A percentile compares a stretch with the other conserved stretches of the same genome.
Conservation (phyloP, 2,888 invertebrate genomes). For the Phrixothrix hirtus region DNA sequence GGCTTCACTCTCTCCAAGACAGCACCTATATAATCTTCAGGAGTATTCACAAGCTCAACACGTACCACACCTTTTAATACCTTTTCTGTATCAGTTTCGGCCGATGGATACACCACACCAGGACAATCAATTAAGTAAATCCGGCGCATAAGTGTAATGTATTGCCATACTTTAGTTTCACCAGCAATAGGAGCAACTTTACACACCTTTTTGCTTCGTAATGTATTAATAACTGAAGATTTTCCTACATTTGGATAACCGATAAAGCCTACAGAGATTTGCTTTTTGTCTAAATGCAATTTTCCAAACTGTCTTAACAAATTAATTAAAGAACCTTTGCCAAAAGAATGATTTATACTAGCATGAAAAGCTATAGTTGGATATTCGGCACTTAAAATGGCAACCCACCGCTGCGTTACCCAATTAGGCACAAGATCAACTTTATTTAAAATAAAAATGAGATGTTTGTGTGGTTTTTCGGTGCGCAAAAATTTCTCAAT, state of each 20-base stretch:
- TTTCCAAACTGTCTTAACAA: slow-evolving; percentile 92
- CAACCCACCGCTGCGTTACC: slow-evolving; percentile 98
- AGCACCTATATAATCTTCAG: slow-evolving; percentile 90
- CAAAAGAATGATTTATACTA: slow-evolving; percentile 97
- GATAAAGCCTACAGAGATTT: slow-evolving; percentile 98
- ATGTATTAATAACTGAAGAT: slow-evolving; percentile 96
- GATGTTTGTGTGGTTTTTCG: slow-evolving; percentile 96
- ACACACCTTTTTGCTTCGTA: slow-evolving; percentile 96
- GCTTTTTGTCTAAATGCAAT: slow-evolving; percentile 93
- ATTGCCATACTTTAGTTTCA: slow-evolving; percentile 98
- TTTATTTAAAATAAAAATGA: slow-evolving; percentile 97
- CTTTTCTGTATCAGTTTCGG: slow-evolving; percentile 92
- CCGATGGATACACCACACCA: slow-evolving; percentile 96
- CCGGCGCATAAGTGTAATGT: slow-evolving; percentile 95
- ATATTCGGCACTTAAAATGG: slow-evolving; percentile 89
- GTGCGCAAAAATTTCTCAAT: slow-evolving; percentile 90
- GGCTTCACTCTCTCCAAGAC: slow-evolving; percentile 85
- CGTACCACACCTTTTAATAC: slow-evolving; percentile 97
- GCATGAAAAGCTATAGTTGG: slow-evolving; percentile 99
- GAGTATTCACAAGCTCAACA: slow-evolving; percentile 90
- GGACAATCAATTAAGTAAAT: slow-evolving; percentile 99
- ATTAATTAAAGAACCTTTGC: slow-evolving; percentile 96
- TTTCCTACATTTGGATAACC: slow-evolving; percentile 99
- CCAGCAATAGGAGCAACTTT: slow-evolving; percentile 99
- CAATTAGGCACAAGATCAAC: slow-evolving; percentile 95